Conservation (phyloP, 1,140 invertebrate species). For the Polyergus mexicanus region DNA sequence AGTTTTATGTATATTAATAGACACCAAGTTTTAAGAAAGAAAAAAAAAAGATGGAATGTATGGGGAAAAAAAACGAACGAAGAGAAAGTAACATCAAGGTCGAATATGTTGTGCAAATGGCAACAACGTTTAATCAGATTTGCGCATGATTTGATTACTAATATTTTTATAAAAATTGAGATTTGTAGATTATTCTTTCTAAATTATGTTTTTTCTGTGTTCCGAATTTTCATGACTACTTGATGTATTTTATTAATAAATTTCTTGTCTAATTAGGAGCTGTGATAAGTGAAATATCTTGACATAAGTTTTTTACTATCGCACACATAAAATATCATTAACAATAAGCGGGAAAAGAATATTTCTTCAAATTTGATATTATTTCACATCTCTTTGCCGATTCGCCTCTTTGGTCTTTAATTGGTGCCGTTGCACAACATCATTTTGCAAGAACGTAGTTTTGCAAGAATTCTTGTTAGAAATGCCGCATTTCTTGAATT, state of each 20-base stretch:
- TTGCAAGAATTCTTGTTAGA: neutral
- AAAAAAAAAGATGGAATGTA: neutral
- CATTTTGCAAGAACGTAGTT: neutral
- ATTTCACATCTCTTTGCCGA: neutral
- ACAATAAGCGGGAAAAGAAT: neutral
- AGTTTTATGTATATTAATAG: neutral
- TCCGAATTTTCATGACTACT: neutral
- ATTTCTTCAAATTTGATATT: neutral
- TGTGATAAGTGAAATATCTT: neutral
- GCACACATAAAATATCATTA: neutral
- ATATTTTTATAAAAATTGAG: neutral
- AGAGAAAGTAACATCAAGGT: constrained; percentile 53
- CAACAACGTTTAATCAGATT: neutral
- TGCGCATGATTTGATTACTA: neutral
- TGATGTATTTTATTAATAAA: neutral
- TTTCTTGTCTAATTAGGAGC: neutral
- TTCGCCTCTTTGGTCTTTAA: neutral
- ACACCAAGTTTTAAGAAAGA: neutral
- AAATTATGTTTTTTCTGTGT: neutral
- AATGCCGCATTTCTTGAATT: neutral
- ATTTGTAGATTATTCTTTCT: neutral
- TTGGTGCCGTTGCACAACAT: neutral
- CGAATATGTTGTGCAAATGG: neutral
- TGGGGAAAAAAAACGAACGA: neutral
- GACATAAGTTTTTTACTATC: neutral